phyloP scores from a whole-genome alignment of 1,140 invertebrate species.

The Batillaria attramentaria region DNA sequence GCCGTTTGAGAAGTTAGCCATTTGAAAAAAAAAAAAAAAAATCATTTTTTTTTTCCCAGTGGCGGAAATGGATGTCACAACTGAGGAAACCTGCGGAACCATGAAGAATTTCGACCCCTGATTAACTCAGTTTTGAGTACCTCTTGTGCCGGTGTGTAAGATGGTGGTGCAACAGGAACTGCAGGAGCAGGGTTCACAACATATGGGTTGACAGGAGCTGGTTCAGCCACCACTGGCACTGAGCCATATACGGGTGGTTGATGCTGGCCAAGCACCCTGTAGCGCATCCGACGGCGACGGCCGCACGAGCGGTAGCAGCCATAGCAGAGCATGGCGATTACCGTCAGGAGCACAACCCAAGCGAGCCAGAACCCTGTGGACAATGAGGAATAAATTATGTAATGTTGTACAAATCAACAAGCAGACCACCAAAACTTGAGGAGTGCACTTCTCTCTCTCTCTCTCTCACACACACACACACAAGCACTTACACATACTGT shows the following conservation, averaged over 20 bases:
- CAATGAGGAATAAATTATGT: no score
- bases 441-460: no score
- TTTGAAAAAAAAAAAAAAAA: no score
- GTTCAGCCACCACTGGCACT: conserved; percentile 1
- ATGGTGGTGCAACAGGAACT: conserved; percentile 23
- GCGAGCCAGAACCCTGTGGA: conserved; percentile 57
- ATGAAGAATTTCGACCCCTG: no score
- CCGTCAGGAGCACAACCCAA: conserved; percentile 43
- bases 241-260: conserved; percentile 43
- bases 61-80: no score
- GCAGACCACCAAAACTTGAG: no score
- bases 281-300: background rate
- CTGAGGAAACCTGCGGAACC: no score
- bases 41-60: no score
- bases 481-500: no score
- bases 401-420: no score
- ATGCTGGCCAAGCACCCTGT: conserved; percentile 32
- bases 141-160: conserved; percentile 25
- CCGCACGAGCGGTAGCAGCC: conserved; percentile 34
- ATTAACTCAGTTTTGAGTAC: background rate
- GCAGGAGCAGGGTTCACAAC: conserved; percentile 12
- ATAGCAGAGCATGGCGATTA: conserved; percentile 36
- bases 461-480: no score
- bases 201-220: background rate
- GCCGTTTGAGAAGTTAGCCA: no score